Base-by-base conservation (phyloP, 2,888 invertebrate genomes). In the Polyommatus iphigenia region DNA sequence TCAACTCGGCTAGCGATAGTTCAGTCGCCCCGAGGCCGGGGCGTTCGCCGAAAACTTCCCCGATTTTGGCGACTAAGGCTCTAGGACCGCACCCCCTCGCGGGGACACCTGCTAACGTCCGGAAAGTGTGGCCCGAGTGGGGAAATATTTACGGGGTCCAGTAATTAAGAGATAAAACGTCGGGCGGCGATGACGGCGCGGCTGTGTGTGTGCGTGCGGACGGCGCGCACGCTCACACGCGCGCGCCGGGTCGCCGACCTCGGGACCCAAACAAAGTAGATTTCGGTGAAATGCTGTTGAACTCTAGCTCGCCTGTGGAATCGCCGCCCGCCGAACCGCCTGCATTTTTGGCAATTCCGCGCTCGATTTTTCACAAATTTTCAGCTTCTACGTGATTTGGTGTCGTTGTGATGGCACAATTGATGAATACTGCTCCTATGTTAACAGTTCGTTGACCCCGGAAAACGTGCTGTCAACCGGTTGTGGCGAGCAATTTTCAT, bases 211-310 rank as follows among this genome's bases (percentile, higher is more conserved):
- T 90, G 86, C 85, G 87, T 87, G 82, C 83, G 83, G 81, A 89
- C 85, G 83, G 85, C 88, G 86, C 87, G 89, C 88, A 87, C 90
- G 89, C 93, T 91, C 91, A 92, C 90, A 87, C 82, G 81, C 88
- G 82, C 83, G 84, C 87, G 85, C 83, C 84, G 85, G 92, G 87
- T 90, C 94, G 84, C 88, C 87, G 93, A 92, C 91, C 94, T 91
- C 87, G 84, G 90, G 91, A 92, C 93, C 93, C 93, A 93, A 93
- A 94, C 93, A 93, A 92, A 91, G 93, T 93, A 90, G 91, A 93
- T 91, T 94, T 93, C 91, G 93, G 93, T 93, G 92, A 92, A 93
- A 92, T 90, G 93, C 89, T 92, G 89, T 92, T 93, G 93, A 93
- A 93, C 94, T 90, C 91, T 90, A 91, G 91, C 89, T 90, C 87